Evolutionary conservation across 2,113 vertebrate species (phyloP).

Genomic region (Neolamprologus sp.): DNA sequence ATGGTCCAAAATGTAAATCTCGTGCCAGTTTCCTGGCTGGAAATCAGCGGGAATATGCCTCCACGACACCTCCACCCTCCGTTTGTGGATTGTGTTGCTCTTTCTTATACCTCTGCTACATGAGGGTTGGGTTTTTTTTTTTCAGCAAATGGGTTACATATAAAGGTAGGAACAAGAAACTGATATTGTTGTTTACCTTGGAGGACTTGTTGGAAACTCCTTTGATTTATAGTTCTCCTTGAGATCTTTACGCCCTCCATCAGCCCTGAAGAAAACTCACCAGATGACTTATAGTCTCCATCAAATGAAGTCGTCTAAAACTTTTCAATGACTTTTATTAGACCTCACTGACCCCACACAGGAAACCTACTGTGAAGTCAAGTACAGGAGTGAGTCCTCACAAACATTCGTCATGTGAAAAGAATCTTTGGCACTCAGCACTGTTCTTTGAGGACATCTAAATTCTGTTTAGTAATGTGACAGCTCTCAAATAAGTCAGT

Average conservation of each 20-base stretch:
- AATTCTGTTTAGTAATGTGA: neutral
- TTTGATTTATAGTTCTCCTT: neutral
- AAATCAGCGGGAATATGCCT: neutral
- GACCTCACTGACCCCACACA: conserved; percentile 9
- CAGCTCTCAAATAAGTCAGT: neutral
- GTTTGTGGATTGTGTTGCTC: neutral
- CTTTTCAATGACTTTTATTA: conserved; percentile 45
- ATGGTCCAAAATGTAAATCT: neutral
- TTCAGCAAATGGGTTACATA: neutral
- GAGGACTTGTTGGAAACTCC: neutral
- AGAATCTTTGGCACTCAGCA: neutral
- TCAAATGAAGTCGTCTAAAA: conserved; percentile 17
- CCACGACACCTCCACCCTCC: neutral
- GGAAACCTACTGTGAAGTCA: conserved; percentile 7
- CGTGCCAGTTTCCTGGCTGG: neutral
- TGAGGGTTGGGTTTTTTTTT: accelerated
- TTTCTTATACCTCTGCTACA: neutral
- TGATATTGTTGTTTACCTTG: neutral
- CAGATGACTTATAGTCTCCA: neutral
- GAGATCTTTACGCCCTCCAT: neutral
- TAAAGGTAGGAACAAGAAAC: neutral
- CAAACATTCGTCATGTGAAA: conserved; percentile 11
- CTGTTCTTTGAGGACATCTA: neutral
- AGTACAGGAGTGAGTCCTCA: neutral
- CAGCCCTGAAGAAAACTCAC: neutral